Evolutionary conservation across 1,140 invertebrate species (phyloP).

Genomic region (Drosophila kepulauana): DNA sequence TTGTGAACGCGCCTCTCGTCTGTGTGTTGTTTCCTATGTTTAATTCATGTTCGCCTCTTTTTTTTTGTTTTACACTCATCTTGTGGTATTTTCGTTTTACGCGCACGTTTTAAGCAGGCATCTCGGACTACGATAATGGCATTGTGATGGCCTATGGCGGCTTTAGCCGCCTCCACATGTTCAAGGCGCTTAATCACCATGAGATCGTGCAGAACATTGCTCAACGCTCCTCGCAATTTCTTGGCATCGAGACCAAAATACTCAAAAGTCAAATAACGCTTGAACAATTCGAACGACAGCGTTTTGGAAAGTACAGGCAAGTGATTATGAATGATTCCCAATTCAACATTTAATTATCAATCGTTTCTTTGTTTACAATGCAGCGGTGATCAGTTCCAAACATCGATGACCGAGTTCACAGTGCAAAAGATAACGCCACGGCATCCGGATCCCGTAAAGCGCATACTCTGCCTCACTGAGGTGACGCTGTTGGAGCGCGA

Average conservation of each 20-base stretch:
- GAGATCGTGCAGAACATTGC: slow-evolving; percentile 94
- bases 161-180: slow-evolving; percentile 95
- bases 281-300: slow-evolving; percentile 93
- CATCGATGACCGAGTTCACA: slow-evolving; percentile 95
- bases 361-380: slow-evolving; percentile 59
- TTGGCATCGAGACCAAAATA: slow-evolving; percentile 94
- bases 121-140: slow-evolving; percentile 91
- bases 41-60: slow-evolving; percentile 57
- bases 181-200: slow-evolving; percentile 93
- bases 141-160: slow-evolving; percentile 95
- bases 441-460: slow-evolving; percentile 91
- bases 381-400: slow-evolving; percentile 94
- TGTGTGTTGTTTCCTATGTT: slow-evolving; percentile 33
- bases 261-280: slow-evolving; percentile 92
- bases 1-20: slow-evolving; percentile 30
- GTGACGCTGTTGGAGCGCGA: slow-evolving; percentile 98
- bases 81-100: slow-evolving; percentile 72
- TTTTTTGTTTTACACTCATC: slow-evolving; percentile 57
- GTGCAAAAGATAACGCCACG: slow-evolving; percentile 94
- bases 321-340: not conserved
- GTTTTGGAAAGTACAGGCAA: slow-evolving; percentile 96
- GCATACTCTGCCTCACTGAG: slow-evolving; percentile 98
- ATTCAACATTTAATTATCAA: not conserved
- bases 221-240: slow-evolving; percentile 91
- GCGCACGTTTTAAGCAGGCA: slow-evolving; percentile 85